Evolutionary conservation across 2,113 vertebrate genomes (phyloP), one percentile per base, ranked within the genome.

Genomic region (Lamprotornis superbus): DNA sequence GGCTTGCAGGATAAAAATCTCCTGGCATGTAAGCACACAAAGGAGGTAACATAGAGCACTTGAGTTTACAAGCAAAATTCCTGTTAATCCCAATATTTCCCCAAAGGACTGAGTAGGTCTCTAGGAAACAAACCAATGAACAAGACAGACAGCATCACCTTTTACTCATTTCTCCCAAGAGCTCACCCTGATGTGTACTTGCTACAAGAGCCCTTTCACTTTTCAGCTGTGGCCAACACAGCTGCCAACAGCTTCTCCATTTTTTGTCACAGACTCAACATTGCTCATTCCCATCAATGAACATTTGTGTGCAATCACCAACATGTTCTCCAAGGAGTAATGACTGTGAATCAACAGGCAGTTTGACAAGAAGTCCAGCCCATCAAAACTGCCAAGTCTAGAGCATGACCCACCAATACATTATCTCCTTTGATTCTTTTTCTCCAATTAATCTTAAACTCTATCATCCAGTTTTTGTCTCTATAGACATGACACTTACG

Each of bases 201-300:
- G 61, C 57, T 67, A 20, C 85, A 73, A 80, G 22, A 92, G 14
- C 20, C 81, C 75, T 96, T 94, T 94, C 79, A 44, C 95, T 94
- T 95, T 90, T 71, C 61, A 53, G 44, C 16, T 15, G 53, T 0
- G 6, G 59, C 89, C 9, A 4, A 30, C 15, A 24, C 21, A 88
- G 11, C 57, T 81, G 77, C 40, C n/a, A 81, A 28, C 20, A 64
- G 16, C 40, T 90, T 87, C 87, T 71, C 56, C 64, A 11, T 10
- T 64, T 52, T 70, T 23, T 23, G 33, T 63, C 50, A 75, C 15
- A 71, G 75, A 25, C 31, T 25, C 69, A 52, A 37, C 50, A 59
- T 49, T 50, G 42, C n/a, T 92, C 65, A 39, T 74, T 64, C 37
- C 77, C 19, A 16, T 23, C 8, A 13, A 47, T n/a, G 31, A 88